phyloP scores from a whole-genome alignment of 2,113 vertebrate species.

The Martes martes region DNA sequence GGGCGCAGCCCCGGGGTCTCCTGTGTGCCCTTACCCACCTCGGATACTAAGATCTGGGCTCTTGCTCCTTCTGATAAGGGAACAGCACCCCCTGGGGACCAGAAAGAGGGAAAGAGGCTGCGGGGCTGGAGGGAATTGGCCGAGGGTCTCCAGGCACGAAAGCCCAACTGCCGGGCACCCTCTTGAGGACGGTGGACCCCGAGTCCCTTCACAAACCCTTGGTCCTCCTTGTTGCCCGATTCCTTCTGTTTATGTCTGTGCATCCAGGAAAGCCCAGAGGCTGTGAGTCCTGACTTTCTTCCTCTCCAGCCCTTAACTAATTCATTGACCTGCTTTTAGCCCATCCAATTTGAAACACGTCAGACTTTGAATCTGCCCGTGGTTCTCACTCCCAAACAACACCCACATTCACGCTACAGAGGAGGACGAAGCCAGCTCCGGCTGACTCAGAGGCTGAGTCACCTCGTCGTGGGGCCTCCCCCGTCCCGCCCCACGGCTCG shows the following conservation, averaged over 20 bases:
- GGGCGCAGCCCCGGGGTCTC: too few relatives aligned
- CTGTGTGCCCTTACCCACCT: accelerated
- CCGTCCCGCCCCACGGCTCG: accelerated
- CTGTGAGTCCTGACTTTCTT: background rate
- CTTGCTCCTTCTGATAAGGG: background rate
- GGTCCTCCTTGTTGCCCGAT: background rate
- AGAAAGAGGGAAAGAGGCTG: accelerated
- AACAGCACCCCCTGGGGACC: background rate
- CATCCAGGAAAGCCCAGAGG: background rate
- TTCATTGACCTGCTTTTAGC: background rate
- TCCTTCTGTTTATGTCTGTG: background rate
- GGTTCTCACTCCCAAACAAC: background rate
- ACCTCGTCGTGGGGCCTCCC: background rate
- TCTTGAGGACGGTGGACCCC: too few relatives aligned
- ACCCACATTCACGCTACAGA: accelerated
- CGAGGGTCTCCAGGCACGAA: background rate
- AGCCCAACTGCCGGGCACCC: accelerated
- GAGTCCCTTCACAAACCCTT: background rate
- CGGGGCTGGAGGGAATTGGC: background rate
- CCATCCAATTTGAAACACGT: background rate
- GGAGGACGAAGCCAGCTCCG: accelerated
- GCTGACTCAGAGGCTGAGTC: background rate
- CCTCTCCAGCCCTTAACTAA: background rate
- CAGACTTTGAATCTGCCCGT: background rate
- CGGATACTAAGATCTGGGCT: accelerated